phyloP scores from a whole-genome alignment of 2,797 vertebrate species.

The Sebastes nivosus region DNA sequence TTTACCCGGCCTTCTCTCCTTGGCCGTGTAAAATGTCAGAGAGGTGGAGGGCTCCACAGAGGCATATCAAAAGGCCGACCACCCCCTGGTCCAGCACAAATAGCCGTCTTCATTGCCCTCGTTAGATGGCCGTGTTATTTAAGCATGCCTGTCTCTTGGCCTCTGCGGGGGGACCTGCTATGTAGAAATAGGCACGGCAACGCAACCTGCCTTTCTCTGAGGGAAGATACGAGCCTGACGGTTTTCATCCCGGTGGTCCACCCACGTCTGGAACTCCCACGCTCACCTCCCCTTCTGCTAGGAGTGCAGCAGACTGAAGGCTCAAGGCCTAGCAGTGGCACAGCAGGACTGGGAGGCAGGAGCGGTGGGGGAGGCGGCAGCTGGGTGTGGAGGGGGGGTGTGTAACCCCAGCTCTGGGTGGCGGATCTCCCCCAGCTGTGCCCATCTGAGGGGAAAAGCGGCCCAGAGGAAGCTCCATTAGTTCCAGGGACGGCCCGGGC shows the following conservation, averaged over 20 bases:
- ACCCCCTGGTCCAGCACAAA: slow-evolving; percentile 55
- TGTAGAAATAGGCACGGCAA: slow-evolving; percentile 27
- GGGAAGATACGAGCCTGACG: slow-evolving; percentile 39
- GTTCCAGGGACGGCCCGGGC: slow-evolving; percentile 70
- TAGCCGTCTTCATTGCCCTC: slow-evolving; percentile 53
- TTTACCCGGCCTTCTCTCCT: slow-evolving; percentile 57
- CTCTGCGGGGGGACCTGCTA: slow-evolving; percentile 33
- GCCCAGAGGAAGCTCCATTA: slow-evolving; percentile 82
- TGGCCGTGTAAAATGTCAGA: slow-evolving; percentile 68
- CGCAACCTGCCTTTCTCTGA: slow-evolving; percentile 20
- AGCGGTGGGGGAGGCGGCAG: slow-evolving; percentile 29
- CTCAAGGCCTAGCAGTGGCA: slow-evolving; percentile 20
- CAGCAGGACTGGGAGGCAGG: slow-evolving; percentile 29
- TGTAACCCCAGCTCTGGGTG: slow-evolving; percentile 66
- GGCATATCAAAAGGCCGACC: slow-evolving; percentile 68
- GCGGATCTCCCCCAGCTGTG: slow-evolving; percentile 85
- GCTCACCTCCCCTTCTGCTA: slow-evolving; percentile 41
- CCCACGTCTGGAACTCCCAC: slow-evolving; percentile 49
- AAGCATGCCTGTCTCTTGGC: slow-evolving; percentile 60
- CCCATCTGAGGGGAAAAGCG: slow-evolving; percentile 87
- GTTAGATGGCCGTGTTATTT: slow-evolving; percentile 65
- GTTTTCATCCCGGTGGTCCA: slow-evolving; percentile 58
- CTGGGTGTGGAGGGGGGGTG: slow-evolving; percentile 33
- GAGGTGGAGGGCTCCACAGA: slow-evolving; percentile 62
- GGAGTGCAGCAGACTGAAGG: slow-evolving; percentile 17